Percentiles rank a stretch among this genome's conserved stretches.
Conservation (phyloP, 1,140 invertebrate genomes). For the Sminthurides bifidus region DNA sequence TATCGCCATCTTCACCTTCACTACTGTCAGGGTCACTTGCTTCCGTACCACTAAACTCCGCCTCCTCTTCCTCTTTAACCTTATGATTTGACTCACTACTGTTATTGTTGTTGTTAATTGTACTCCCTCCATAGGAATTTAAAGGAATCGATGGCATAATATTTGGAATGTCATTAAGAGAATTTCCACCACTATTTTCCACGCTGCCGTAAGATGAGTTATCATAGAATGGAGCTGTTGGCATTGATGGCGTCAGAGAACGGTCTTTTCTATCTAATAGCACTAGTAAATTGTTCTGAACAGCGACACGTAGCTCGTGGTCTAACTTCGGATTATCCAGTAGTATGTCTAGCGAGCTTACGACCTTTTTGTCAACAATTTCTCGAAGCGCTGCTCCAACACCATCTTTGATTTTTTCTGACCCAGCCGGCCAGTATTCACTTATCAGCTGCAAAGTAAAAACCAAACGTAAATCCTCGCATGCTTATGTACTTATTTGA, state of each 20-base stretch:
- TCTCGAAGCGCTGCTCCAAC: conserved; percentile 83
- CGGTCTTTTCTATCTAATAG: conserved; percentile 17
- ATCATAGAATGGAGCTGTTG: too few relatives aligned
- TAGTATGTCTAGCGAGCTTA: conserved; percentile 73
- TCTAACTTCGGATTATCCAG: conserved; percentile 91
- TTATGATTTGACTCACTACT: conserved; percentile 6
- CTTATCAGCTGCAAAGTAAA: conserved; percentile 64
- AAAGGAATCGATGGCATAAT: too few relatives aligned
- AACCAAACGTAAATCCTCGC: conserved; percentile 18
- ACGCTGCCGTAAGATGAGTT: too few relatives aligned
- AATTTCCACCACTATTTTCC: too few relatives aligned
- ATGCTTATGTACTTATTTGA: too few relatives aligned
- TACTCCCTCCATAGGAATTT: too few relatives aligned
- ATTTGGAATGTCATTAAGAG: too few relatives aligned
- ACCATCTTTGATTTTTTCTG: conserved; percentile 73
- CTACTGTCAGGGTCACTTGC: background rate
- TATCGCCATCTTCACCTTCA: too few relatives aligned
- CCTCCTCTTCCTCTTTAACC: conserved; percentile 71
- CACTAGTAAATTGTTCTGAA: conserved; percentile 52
- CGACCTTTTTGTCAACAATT: conserved; percentile 87
- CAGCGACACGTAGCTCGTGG: conserved; percentile 67
- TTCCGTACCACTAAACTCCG: conserved; percentile 45
- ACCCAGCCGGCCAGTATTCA: conserved; percentile 75
- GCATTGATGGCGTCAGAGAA: too few relatives aligned
- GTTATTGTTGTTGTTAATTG: too few relatives aligned